Evolutionary conservation across 2,888 invertebrate species (phyloP).

Genomic region (Drosophila limbata): DNA sequence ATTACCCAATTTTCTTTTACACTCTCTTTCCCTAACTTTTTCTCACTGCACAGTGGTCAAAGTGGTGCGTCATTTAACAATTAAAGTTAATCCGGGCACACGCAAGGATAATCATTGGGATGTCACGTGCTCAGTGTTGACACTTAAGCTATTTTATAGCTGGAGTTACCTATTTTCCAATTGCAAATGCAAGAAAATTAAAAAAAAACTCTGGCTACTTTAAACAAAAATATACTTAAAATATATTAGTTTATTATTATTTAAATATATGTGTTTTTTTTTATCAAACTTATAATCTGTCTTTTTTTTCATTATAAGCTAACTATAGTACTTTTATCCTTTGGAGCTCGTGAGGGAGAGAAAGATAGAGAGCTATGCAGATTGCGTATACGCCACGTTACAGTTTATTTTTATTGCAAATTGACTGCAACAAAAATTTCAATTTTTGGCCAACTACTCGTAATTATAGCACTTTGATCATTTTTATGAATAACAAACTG

Average conservation of each 20-base stretch:
- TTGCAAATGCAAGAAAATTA: background rate
- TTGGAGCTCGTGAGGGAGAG: background rate
- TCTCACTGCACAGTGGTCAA: constrained; percentile 25
- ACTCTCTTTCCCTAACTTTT: background rate
- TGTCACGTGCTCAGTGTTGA: constrained; percentile 49
- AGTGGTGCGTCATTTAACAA: constrained; percentile 80
- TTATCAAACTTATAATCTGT: too few species aligned
- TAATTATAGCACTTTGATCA: constrained; percentile 54
- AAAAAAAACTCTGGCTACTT: background rate
- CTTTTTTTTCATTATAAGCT: too few species aligned
- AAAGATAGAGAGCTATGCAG: background rate
- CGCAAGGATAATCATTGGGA: constrained; percentile 78
- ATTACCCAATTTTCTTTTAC: constrained; percentile 10
- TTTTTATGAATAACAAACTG: constrained; percentile 20
- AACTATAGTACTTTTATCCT: background rate
- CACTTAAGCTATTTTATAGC: background rate
- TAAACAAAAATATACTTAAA: background rate
- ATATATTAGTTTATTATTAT: too few species aligned
- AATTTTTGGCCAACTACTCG: constrained; percentile 32
- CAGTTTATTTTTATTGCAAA: constrained; percentile 22
- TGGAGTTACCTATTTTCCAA: background rate
- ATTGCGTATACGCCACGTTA: constrained; percentile 27
- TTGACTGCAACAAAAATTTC: constrained; percentile 54
- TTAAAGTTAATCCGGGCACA: constrained; percentile 79
- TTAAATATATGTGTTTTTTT: too few species aligned